phyloP scores from a whole-genome alignment of 1,140 invertebrate genomes.

The Aphelinus atriplicis region DNA sequence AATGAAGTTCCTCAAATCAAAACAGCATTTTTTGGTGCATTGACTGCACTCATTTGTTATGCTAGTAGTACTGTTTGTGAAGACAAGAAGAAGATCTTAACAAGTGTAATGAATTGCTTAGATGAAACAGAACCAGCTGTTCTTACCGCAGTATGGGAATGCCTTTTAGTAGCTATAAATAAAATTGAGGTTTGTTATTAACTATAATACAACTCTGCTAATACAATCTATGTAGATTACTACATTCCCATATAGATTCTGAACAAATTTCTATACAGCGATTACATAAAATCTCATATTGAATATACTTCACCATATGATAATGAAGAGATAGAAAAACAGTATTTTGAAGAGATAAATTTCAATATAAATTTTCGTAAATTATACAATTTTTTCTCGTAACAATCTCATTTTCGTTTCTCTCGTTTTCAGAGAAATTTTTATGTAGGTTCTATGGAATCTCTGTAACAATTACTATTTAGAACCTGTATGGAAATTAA shows the following conservation, averaged over 20 bases:
- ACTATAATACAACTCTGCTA: background rate
- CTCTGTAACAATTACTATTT: background rate
- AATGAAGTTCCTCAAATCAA: slow-evolving; percentile 68
- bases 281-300: slow-evolving; percentile 9
- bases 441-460: too few species aligned
- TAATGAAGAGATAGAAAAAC: too few species aligned
- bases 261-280: too few species aligned
- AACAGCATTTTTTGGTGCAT: slow-evolving; percentile 73
- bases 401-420: too few species aligned
- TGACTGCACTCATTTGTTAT: slow-evolving; percentile 73
- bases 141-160: slow-evolving; percentile 77
- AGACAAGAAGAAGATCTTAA: slow-evolving; percentile 69
- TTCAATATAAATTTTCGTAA: too few species aligned
- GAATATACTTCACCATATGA: too few species aligned
- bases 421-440: too few species aligned
- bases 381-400: too few species aligned
- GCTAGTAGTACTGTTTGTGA: slow-evolving; percentile 60
- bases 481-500: slow-evolving; percentile 25
- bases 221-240: too few species aligned
- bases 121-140: slow-evolving; percentile 78
- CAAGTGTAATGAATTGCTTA: slow-evolving; percentile 73
- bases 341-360: too few species aligned
- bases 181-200: slow-evolving; percentile 66
- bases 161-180: slow-evolving; percentile 69
- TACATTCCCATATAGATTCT: too few species aligned